Evolutionary conservation across 2,113 vertebrate species (phyloP).

Genomic region (Arizona elegans): DNA sequence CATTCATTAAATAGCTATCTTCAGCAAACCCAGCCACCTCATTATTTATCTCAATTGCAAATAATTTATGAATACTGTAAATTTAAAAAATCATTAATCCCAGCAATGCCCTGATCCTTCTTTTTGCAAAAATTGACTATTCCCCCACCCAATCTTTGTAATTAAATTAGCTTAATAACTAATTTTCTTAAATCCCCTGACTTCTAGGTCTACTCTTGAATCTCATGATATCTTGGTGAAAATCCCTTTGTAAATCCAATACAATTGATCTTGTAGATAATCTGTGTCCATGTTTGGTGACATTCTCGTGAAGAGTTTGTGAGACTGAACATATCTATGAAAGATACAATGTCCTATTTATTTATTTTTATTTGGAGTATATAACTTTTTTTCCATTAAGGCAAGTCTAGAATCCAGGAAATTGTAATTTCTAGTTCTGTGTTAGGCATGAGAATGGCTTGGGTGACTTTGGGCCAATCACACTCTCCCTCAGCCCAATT

Average conservation of each 20-base stretch:
- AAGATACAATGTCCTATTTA: neutral
- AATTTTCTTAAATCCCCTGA: neutral
- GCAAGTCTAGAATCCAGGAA: neutral
- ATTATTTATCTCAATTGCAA: neutral
- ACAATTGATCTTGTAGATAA: neutral
- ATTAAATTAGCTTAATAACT: neutral
- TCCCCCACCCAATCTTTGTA: neutral
- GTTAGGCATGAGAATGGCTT: neutral
- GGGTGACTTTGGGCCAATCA: neutral
- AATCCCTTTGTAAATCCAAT: neutral
- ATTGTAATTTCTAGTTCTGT: neutral
- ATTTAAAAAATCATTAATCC: neutral
- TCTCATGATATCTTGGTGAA: neutral
- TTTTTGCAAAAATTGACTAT: neutral
- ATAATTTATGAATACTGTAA: neutral
- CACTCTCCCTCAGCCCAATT: neutral
- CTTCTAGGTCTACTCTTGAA: neutral
- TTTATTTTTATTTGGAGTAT: neutral
- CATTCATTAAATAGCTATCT: neutral
- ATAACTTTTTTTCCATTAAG: neutral
- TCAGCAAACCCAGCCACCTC: neutral
- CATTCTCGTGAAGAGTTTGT: neutral
- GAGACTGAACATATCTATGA: neutral
- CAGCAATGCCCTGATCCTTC: neutral
- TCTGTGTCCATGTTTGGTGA: neutral